Evolutionary conservation across 64 coral and sea anemone genomes (phyloP), one percentile per base, ranked within the genome.

Genomic region (Dendronephthya gigantea): DNA sequence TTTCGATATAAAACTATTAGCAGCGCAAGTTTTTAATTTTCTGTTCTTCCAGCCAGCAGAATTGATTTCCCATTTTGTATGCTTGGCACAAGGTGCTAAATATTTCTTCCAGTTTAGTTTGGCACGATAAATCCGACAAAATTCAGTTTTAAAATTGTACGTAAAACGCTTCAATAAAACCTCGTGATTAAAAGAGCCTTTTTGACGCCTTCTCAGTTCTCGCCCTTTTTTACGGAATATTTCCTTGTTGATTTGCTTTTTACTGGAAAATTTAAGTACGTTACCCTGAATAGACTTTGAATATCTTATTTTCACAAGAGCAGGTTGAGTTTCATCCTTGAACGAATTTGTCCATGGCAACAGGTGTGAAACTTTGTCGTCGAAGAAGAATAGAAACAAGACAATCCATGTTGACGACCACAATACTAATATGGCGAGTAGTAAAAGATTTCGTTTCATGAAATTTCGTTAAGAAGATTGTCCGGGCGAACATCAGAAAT

Each of bases 111-210:
- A 93, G 28, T 93, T 52, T 0, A 93, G 83, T 34, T 85, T 56
- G 25, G 92, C 85, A 65, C 49, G 17, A 23, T 83, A 89, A 39
- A 88, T 76, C 87, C 92, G 88, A 83, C 92, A 93, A 88, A 88
- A 93, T 14, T 93, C 68, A 14, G 40, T 34, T 84, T 70, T 83
- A 85, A 93, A 93, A 83, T 49, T 7, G 4, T 69, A 49, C 16
- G 72, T 23, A 23, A 17, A 62, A 62, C 55, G 55, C 2, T 62
- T 62, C 17, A 62, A n/a, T 0, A 62, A 27, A 62, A 27, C 55
- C 55, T 62, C 19, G 25, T 62, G 1, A 19, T 62, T 62, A 23
- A 23, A 62, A 62, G 25, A 62, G n/a, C n/a, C n/a, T 23, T 62
- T 19, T 62, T 62, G 55, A 0, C 0, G 41, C 41, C 11, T 45